Percentiles rank a stretch among this genome's conserved stretches.
Conservation (phyloP, 2,797 vertebrate species). For the Pitangus sulphuratus region DNA sequence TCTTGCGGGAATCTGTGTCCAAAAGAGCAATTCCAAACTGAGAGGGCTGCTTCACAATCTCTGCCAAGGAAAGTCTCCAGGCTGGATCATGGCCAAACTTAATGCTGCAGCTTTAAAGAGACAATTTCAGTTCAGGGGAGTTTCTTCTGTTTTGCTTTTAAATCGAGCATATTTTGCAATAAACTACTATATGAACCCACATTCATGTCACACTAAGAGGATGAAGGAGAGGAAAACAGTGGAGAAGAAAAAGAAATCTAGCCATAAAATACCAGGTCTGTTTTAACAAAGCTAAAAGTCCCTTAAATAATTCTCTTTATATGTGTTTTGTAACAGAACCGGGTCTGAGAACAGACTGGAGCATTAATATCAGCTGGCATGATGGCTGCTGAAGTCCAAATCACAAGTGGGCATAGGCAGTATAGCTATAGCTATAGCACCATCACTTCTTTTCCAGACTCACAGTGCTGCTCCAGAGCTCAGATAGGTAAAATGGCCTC, state of each 20-base stretch:
- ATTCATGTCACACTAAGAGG: not conserved
- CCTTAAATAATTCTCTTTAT: not conserved
- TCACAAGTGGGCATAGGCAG: not conserved
- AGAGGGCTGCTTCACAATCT: not conserved
- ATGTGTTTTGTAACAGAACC: not conserved
- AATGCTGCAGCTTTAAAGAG: constrained; percentile 7
- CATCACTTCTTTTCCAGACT: not conserved
- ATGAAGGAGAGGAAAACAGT: not conserved
- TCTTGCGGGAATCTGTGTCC: not conserved
- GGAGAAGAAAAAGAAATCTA: not conserved
- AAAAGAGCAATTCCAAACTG: constrained; percentile 31
- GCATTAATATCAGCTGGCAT: not conserved
- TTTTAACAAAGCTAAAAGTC: not conserved
- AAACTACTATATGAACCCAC: not conserved
- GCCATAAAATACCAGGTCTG: not conserved
- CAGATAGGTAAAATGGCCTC: not conserved
- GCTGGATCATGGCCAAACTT: not conserved
- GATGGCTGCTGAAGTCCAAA: not conserved
- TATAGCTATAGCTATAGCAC: not conserved
- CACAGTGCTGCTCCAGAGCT: not conserved
- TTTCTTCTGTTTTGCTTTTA: not conserved
- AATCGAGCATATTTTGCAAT: not conserved
- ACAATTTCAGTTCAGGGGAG: not conserved
- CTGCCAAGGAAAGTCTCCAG: constrained; percentile 31
- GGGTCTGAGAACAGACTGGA: not conserved